Evolutionary conservation across 92 coral and sea anemone genomes (phyloP).

Genomic region (Chrysogorgia sp.): DNA sequence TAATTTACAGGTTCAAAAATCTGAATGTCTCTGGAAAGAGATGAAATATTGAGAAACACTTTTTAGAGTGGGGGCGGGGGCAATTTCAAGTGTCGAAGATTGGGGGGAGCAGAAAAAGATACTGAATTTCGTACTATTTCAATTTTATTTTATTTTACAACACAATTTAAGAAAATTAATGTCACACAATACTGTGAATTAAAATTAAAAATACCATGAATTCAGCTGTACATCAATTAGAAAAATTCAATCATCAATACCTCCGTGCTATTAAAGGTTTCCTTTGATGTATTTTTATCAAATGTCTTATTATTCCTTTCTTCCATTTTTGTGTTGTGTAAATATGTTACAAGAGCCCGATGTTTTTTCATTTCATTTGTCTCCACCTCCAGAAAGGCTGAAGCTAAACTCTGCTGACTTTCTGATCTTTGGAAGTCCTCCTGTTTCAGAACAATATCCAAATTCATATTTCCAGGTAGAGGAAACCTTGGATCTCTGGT

Average conservation of each 20-base stretch:
- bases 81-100: too few relatives aligned
- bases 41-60: too few relatives aligned
- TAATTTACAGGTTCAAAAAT: too few relatives aligned
- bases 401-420: conserved; percentile 58
- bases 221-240: not conserved
- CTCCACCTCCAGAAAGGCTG: conserved; percentile 81
- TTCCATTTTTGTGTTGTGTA: conserved; percentile 52
- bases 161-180: too few relatives aligned
- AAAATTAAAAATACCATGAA: too few relatives aligned
- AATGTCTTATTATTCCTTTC: conserved; percentile 5
- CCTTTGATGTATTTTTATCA: not conserved
- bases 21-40: too few relatives aligned
- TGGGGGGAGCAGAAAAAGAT: too few relatives aligned
- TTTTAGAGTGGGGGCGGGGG: too few relatives aligned
- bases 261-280: conserved; percentile 10
- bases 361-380: conserved; percentile 73
- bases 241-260: too few relatives aligned
- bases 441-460: conserved; percentile 48
- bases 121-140: too few relatives aligned
- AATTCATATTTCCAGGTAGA: conserved; percentile 92
- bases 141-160: too few relatives aligned
- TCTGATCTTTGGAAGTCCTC: conserved; percentile 8
- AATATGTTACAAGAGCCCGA: conserved; percentile 69
- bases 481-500: conserved; percentile 92
- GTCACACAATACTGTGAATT: too few relatives aligned